Base-by-base conservation (phyloP, 1,140 invertebrate species). In the Orius laevigatus region DNA sequence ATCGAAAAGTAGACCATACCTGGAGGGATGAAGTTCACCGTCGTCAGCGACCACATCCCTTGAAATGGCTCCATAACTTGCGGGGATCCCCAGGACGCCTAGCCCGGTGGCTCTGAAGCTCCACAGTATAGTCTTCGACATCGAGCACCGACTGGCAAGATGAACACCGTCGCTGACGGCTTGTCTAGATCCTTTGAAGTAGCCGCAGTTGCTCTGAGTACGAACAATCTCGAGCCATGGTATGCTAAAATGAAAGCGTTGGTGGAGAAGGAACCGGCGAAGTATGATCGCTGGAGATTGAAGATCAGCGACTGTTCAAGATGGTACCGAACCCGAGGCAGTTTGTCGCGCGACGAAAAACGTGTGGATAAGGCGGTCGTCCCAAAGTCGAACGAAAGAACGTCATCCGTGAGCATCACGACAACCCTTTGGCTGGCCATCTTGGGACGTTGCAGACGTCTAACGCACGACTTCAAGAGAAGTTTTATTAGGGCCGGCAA, bases 51-150 rank as follows among this genome's bases (percentile, higher is more conserved):
- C 48, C 64, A 68, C 35, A 57, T 50, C 67, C 49, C 55, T 58
- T 73, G 2, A 49, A 53, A 20, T 74, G 66, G 63, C 55, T 74
- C 3, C 52, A 59, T 16, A 59, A 59, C 3, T 54, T 68, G 3
- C 65, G 62, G 52, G 62, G 67, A 43, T 58, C 62, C 3, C 57
- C 53, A 1, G 63, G 61, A 36, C 45, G 67, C 35, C 48, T 71
- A 12, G 62, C 64, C 0, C 49, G 66, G 20, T 59, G 52, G 40
- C 52, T 10, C 18, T 66, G 6, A 18, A 51, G 32, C 47, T 69
- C 4, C 58, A 61, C 3, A 5, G 5, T 3, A 6, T 6, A 4
- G 14, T 4, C 12, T 42, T 19, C 11, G 51, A 53, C 50, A 2
- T 67, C 53, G 49, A 63, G 2, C 52, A 59, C 35, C 46, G 53